A percentile compares a stretch with the other conserved stretches of the same genome.
Evolutionary conservation across 2,888 invertebrate species (phyloP).

Genomic region (Plebejus melissa): DNA sequence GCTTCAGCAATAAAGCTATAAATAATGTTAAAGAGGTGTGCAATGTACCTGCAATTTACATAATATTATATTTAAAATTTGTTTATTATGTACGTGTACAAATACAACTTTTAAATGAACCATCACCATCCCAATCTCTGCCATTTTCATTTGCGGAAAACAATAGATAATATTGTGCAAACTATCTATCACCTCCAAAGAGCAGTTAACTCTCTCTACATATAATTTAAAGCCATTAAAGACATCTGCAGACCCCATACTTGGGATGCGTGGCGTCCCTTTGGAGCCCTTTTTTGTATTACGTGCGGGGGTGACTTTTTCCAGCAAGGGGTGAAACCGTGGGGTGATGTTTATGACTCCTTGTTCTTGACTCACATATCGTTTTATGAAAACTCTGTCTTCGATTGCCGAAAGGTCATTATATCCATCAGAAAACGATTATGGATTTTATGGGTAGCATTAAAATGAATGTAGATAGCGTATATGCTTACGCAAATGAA

Average conservation of each 20-base stretch:
- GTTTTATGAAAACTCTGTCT: conserved; percentile 70
- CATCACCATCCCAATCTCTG: not conserved
- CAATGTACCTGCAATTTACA: too few relatives aligned
- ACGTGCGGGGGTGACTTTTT: conserved; percentile 78
- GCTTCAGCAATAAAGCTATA: too few relatives aligned
- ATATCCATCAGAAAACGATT: conserved; percentile 48
- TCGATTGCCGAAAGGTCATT: conserved; percentile 65
- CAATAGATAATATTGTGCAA: conserved; percentile 1
- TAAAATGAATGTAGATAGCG: not conserved
- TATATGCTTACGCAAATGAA: not conserved
- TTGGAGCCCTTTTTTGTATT: conserved; percentile 73
- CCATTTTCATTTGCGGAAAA: conserved; percentile 7
- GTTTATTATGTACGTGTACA: too few relatives aligned
- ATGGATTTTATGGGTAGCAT: conserved; percentile 39
- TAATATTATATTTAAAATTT: too few relatives aligned
- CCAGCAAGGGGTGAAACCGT: conserved; percentile 74
- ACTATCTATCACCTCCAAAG: conserved; percentile 64
- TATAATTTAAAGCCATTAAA: conserved; percentile 79
- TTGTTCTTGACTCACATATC: conserved; percentile 75
- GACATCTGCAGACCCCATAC: conserved; percentile 76
- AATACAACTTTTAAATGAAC: not conserved
- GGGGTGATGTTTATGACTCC: conserved; percentile 72
- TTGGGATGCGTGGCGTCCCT: conserved; percentile 75
- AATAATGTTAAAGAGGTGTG: too few relatives aligned
- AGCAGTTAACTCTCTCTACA: conserved; percentile 74